phyloP scores from a whole-genome alignment of 2,113 vertebrate species.

The Ursus arctos region DNA sequence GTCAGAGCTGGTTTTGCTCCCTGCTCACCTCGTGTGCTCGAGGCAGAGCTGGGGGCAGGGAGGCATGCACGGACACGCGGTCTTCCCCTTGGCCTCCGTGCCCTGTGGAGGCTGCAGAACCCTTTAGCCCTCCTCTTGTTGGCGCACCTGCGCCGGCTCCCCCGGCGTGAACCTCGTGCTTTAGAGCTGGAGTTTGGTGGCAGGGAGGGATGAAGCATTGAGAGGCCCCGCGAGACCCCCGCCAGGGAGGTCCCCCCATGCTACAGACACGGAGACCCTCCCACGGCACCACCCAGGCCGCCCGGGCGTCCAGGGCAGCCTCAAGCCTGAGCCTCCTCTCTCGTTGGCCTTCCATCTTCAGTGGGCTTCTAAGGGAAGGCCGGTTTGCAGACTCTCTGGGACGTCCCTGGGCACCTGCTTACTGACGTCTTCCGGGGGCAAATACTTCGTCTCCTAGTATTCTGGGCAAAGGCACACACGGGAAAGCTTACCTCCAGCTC shows the following conservation, averaged over 20 bases:
- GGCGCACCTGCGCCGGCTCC: neutral
- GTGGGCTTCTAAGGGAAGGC: neutral
- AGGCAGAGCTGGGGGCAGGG: neutral
- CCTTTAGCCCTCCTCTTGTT: neutral
- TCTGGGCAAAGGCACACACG: slow-evolving; percentile 52
- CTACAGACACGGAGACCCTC: neutral
- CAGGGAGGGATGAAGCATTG: too few species aligned
- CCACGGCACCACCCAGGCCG: rapidly evolving
- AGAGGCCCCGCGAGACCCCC: neutral
- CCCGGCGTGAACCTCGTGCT: rapidly evolving
- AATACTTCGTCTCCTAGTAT: neutral
- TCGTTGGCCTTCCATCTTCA: rapidly evolving
- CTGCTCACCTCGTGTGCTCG: neutral
- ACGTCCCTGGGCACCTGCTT: neutral
- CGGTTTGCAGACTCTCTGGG: neutral
- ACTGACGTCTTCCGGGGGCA: neutral
- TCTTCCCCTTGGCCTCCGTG: neutral
- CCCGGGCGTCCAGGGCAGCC: neutral
- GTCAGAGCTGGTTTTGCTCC: neutral
- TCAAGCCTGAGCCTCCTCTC: neutral
- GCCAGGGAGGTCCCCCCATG: rapidly evolving
- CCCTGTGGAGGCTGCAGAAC: too few species aligned
- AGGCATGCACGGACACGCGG: too few species aligned
- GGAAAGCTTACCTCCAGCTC: slow-evolving; percentile 73
- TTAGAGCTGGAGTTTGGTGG: neutral